Conservation (phyloP, 2,888 invertebrate species). For the Aphodius granarius region DNA sequence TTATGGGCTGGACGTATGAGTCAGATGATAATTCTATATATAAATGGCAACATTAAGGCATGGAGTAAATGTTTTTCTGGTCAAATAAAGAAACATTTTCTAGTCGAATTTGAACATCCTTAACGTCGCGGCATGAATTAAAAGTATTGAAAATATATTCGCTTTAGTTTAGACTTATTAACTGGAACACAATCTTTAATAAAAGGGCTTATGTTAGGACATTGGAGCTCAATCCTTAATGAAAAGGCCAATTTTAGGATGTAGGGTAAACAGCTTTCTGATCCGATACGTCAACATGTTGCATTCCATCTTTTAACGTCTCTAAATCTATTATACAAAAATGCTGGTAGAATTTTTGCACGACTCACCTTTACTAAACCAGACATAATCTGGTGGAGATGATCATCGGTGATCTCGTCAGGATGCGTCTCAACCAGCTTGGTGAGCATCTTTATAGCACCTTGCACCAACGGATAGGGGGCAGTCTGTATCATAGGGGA, state of each 20-base stretch:
- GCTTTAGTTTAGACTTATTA: too few species aligned
- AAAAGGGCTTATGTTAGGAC: too few species aligned
- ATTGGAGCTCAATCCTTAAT: not conserved
- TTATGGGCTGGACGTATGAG: too few species aligned
- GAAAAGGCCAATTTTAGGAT: not conserved
- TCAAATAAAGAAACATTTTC: too few species aligned
- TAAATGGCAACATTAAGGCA: too few species aligned
- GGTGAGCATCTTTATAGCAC: slow-evolving; percentile 89
- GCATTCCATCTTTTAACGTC: not conserved
- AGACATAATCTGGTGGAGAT: slow-evolving; percentile 81
- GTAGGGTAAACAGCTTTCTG: not conserved
- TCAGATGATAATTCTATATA: too few species aligned
- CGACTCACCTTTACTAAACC: slow-evolving; percentile 76
- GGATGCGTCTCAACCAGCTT: slow-evolving; percentile 80
- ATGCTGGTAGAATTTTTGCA: not conserved
- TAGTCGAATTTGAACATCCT: too few species aligned
- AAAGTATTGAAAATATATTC: too few species aligned
- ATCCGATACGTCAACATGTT: not conserved
- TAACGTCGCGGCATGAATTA: too few species aligned
- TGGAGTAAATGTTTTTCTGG: too few species aligned
- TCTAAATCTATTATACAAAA: too few species aligned
- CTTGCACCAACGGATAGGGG: slow-evolving; percentile 84
- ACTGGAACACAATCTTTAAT: too few species aligned
- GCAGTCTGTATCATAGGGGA: slow-evolving; percentile 87
- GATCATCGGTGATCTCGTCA: slow-evolving; percentile 70